Percentiles rank a stretch among this genome's conserved stretches.
Evolutionary conservation across 2,797 vertebrate species (phyloP).

Genomic region (Falco peregrinus): DNA sequence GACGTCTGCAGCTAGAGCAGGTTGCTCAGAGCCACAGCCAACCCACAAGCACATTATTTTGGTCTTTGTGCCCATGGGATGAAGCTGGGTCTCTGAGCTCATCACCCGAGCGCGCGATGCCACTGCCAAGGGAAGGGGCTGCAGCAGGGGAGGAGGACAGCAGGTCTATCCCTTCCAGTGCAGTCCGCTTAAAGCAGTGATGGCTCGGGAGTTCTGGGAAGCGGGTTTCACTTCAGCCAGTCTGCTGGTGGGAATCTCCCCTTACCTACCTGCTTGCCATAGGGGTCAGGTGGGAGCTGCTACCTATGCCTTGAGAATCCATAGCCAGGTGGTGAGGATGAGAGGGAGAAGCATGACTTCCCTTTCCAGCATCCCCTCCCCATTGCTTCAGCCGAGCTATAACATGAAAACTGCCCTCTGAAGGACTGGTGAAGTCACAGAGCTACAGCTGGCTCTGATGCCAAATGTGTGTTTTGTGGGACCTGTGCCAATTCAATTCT

Average conservation of each 20-base stretch:
- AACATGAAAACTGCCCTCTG: background rate
- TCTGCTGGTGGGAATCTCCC: background rate
- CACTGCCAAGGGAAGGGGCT: background rate
- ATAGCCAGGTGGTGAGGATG: background rate
- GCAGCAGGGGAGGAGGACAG: background rate
- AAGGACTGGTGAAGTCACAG: background rate
- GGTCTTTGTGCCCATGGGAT: background rate
- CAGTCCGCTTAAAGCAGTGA: background rate
- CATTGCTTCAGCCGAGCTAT: background rate
- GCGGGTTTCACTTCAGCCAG: background rate
- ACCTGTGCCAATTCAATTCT: background rate
- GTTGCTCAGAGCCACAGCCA: background rate
- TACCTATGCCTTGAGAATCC: background rate
- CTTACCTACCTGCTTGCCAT: background rate
- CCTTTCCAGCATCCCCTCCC: background rate
- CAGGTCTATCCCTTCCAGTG: background rate
- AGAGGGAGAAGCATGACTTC: background rate
- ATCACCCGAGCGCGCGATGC: rapidly evolving
- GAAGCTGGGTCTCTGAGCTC: background rate
- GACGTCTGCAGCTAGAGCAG: background rate
- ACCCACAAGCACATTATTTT: background rate
- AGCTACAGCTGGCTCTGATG: background rate
- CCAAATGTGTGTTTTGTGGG: rapidly evolving
- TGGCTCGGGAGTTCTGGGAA: background rate
- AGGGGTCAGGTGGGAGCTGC: constrained; percentile 41